A percentile compares a stretch with the other conserved stretches of the same genome.
phyloP scores from a whole-genome alignment of 2,797 vertebrate species.

The Anomalospiza imberbis region DNA sequence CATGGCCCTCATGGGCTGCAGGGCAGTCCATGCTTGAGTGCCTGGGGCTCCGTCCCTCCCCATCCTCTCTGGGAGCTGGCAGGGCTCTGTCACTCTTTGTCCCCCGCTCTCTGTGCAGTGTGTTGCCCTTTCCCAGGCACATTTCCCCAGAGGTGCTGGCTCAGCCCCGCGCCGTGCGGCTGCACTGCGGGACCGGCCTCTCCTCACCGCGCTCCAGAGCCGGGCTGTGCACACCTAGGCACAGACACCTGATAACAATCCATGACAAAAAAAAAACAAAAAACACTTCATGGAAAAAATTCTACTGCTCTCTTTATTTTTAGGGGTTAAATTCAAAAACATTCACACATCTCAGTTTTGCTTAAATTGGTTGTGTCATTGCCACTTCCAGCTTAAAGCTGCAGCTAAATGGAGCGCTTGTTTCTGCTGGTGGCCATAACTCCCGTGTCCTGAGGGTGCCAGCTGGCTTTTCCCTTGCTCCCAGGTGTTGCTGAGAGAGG shows the following conservation, averaged over 20 bases:
- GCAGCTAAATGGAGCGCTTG: not conserved
- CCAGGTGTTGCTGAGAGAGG: not conserved
- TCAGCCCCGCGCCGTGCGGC: fast-evolving
- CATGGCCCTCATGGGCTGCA: fast-evolving
- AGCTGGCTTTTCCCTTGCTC: not conserved
- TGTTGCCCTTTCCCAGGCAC: not conserved
- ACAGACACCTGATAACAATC: fast-evolving
- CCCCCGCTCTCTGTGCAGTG: fast-evolving
- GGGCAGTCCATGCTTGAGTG: not conserved
- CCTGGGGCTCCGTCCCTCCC: not conserved
- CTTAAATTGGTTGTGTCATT: not conserved
- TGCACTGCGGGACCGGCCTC: fast-evolving
- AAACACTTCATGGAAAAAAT: not conserved
- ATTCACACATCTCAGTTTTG: not conserved
- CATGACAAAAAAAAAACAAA: too few relatives aligned
- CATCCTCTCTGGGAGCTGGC: not conserved
- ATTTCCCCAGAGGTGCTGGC: not conserved
- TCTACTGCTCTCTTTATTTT: not conserved
- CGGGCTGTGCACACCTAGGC: fast-evolving
- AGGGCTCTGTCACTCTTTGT: too few relatives aligned
- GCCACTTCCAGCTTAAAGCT: not conserved
- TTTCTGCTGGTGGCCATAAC: not conserved
- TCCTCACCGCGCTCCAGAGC: fast-evolving
- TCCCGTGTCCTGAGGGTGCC: not conserved
- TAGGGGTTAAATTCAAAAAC: not conserved